phyloP scores from a whole-genome alignment of 2,888 invertebrate species.

The Drosophila paranaensis region DNA sequence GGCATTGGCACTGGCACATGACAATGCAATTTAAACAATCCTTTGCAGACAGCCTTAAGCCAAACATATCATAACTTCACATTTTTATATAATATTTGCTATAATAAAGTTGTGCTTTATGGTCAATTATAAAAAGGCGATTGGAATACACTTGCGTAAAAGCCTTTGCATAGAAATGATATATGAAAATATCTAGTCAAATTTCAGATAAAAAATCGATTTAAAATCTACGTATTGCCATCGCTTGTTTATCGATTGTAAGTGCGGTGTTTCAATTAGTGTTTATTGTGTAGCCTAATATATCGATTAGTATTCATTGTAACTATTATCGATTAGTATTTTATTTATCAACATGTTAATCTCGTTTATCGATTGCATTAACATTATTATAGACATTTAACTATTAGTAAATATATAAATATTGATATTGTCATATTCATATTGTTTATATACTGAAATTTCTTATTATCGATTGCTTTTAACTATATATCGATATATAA shows the following conservation, averaged over 20 bases:
- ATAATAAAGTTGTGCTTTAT: constrained; percentile 9
- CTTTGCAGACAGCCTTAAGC: constrained; percentile 12
- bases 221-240: no score
- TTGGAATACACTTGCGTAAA: neutral
- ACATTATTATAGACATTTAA: no score
- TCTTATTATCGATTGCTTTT: no score
- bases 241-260: neutral
- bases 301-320: no score
- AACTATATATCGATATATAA: neutral
- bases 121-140: constrained; percentile 7
- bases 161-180: neutral
- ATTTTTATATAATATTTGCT: constrained; percentile 2
- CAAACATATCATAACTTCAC: constrained; percentile 10
- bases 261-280: neutral
- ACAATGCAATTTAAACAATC: constrained; percentile 59
- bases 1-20: constrained; percentile 5
- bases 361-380: no score
- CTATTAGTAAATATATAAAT: no score
- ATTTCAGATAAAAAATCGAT: neutral
- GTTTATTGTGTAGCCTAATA: neutral
- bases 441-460: no score
- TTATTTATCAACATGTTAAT: no score
- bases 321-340: no score
- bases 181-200: neutral
- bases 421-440: no score